These are phyloP conservation scores for Glyptemys insculpta DNA, from an alignment of 2,797 vertebrate genomes.

Conservation along the genomic window DNA sequence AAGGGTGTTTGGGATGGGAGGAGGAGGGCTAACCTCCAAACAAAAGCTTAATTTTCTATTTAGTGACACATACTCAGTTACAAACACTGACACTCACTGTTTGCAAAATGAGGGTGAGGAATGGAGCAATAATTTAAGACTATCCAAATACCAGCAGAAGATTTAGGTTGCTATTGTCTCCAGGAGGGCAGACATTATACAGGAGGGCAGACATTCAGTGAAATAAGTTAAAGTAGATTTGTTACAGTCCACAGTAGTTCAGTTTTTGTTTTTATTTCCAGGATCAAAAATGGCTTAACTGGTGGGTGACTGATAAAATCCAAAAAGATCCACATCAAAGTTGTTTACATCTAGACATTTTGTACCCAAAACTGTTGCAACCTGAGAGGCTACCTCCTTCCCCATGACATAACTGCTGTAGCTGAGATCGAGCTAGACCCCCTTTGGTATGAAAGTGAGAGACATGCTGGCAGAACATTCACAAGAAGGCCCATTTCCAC, in stretches of 20 bases:
- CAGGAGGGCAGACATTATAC: not conserved
- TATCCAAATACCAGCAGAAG: not conserved
- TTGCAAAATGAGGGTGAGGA: constrained; percentile 7
- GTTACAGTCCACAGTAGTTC: not conserved
- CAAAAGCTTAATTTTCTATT: not conserved
- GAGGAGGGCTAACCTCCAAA: not conserved
- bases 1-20: not conserved
- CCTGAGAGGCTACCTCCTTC: not conserved
- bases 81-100: not conserved
- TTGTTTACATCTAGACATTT: not conserved
- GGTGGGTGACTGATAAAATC: not conserved
- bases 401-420: not conserved
- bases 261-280: not conserved
- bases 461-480: not conserved
- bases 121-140: not conserved
- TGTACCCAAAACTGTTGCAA: not conserved
- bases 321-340: not conserved
- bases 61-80: not conserved
- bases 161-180: not conserved
- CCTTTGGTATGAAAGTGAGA: not conserved
- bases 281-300: not conserved
- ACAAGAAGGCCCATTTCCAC: not conserved
- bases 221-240: not conserved
- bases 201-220: not conserved
- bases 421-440: constrained; percentile 7